A percentile compares a stretch with the other conserved stretches of the same genome.
Evolutionary conservation across 1,140 invertebrate genomes (phyloP).

Genomic region (Ylistrum balloti): DNA sequence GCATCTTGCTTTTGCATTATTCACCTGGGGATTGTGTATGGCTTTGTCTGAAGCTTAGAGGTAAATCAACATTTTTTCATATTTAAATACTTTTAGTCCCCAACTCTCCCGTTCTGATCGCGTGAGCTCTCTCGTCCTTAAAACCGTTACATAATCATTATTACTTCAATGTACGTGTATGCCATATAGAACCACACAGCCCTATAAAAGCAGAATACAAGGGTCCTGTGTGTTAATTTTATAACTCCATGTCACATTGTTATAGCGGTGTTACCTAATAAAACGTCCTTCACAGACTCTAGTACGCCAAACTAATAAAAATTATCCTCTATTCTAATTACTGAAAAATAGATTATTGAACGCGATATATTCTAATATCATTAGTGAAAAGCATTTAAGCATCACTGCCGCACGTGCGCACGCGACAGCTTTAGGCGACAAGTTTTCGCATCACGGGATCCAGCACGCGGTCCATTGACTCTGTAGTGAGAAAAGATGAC

Average conservation of each 20-base stretch:
- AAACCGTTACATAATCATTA: no score
- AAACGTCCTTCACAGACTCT: not conserved
- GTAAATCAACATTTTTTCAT: no score
- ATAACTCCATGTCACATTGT: not conserved
- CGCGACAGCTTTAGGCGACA: slow-evolving; percentile 13
- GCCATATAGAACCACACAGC: not conserved
- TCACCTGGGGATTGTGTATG: no score
- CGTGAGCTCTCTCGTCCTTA: no score
- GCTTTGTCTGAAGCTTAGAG: no score
- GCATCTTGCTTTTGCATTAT: no score
- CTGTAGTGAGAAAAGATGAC: not conserved
- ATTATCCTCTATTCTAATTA: slow-evolving; percentile 21
- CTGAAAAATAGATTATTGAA: not conserved
- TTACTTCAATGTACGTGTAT: not conserved
- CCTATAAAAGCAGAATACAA: not conserved
- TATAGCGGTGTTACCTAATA: not conserved
- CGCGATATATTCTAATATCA: not conserved
- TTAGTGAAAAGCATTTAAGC: slow-evolving; percentile 7
- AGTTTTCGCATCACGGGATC: not conserved
- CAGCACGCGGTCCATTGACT: not conserved
- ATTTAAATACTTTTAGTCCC: no score
- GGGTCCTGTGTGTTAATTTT: not conserved
- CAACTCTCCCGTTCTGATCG: no score
- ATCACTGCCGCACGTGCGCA: slow-evolving; percentile 1
- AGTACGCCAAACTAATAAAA: not conserved